Evolutionary conservation across 92 coral and sea anemone species (phyloP), one percentile per base, ranked within the genome.

Genomic region (Pocillopora meandrina): DNA sequence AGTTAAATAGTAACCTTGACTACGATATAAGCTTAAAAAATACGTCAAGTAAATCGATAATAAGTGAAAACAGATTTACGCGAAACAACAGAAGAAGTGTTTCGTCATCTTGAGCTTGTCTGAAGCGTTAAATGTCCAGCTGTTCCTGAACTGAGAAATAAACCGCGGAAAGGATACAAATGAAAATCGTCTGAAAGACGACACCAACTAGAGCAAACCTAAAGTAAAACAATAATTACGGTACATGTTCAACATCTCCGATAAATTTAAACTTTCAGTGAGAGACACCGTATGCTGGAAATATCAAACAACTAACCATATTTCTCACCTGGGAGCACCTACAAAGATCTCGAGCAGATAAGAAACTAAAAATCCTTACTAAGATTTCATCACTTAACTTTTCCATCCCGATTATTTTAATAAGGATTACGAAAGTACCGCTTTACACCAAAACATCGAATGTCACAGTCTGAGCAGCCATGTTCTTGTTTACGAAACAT

Each of bases 171-270:
- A 94, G 98, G 98, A 94, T 94, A 94, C 98, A 94, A 71, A 83
- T 94, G 98, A 78, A 89, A 94, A 62, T 94, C 98, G 85, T 94
- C 89, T 60, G 98, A 87, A 49, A 94, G 91, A 61, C 98, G 93
- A 92, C 95, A 94, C 98, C 98, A 94, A 17, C 90, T 57, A 33
- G 93, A 76, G 77, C 98, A 94, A 76, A 94, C 98, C 98, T 94
- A 70, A 66, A 83, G 82, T 76, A 36, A 61, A 55, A 26, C 31
- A 26, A 82, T 56, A 2, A 15, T n/a, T 2, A 13, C 23, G 42
- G 36, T 18, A 10, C n/a, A 56, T 63, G n/a, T 58, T 15, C 13
- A 76, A 56, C 23, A 23, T 18, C 56, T 69, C 3, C 26, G 17
- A 16, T 15, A 47, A 36, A 9, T 13, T 26, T 26, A 26, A 26